These are phyloP conservation scores for Caretta caretta DNA, from an alignment of 2,113 vertebrate genomes.

Conservation along the genomic window DNA sequence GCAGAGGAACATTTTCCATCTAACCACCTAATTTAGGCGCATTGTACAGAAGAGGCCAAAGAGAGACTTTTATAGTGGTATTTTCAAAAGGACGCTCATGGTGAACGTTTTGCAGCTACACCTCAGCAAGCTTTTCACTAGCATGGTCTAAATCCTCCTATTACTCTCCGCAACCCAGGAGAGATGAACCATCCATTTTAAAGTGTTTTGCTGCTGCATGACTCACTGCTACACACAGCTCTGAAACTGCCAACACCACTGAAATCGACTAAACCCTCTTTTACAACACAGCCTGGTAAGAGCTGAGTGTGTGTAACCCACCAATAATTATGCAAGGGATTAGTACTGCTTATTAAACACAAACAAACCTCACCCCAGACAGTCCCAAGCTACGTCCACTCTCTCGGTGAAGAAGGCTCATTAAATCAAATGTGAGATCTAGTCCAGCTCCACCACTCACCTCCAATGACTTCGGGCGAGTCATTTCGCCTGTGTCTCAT, in stretches of 20 bases:
- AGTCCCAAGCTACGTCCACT: not conserved
- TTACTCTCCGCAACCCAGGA: not conserved
- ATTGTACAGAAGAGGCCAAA: constrained; percentile 43
- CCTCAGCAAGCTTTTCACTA: not conserved
- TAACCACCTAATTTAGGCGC: constrained; percentile 44
- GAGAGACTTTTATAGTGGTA: constrained; percentile 15
- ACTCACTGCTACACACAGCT: constrained; percentile 5
- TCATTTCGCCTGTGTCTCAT: not conserved
- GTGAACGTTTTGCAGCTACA: not conserved
- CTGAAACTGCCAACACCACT: constrained; percentile 14
- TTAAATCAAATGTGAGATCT: not conserved
- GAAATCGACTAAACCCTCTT: constrained; percentile 18
- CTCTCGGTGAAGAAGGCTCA: fast-evolving
- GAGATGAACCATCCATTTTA: not conserved
- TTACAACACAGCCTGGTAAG: constrained; percentile 18
- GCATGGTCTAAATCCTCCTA: not conserved
- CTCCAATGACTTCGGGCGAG: not conserved
- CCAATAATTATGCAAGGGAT: constrained; percentile 7
- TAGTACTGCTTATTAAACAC: constrained; percentile 22
- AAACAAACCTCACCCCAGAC: not conserved
- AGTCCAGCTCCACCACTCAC: not conserved
- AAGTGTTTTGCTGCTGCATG: not conserved
- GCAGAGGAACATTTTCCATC: constrained; percentile 59
- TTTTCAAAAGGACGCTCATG: constrained; percentile 28
- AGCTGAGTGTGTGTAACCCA: not conserved